Percentiles rank a stretch among this genome's conserved stretches.
Evolutionary conservation across 2,113 vertebrate species (phyloP).

Genomic region (Dolichallabes microphthalmus): DNA sequence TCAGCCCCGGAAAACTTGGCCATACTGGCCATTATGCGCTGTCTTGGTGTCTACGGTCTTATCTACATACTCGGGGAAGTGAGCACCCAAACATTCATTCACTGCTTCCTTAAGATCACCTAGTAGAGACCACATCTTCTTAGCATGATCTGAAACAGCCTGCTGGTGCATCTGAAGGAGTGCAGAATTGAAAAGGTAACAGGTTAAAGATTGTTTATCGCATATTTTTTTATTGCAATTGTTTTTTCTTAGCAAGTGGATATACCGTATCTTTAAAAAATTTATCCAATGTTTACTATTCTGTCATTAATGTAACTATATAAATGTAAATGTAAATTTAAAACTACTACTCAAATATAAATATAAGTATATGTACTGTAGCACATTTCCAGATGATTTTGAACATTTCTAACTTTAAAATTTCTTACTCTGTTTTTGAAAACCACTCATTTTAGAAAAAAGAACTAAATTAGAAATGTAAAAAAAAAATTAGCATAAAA

Average conservation of each 20-base stretch:
- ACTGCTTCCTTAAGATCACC: constrained; percentile 74
- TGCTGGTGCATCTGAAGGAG: constrained; percentile 80
- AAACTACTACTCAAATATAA: not conserved
- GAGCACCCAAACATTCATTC: constrained; percentile 68
- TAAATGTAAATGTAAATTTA: too few species aligned
- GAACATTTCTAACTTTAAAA: not conserved
- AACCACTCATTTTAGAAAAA: too few species aligned
- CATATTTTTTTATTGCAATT: too few species aligned
- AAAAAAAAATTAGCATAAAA: too few species aligned
- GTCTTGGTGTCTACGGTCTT: constrained; percentile 53
- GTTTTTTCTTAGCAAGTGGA: not conserved
- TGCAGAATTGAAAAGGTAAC: constrained; percentile 29
- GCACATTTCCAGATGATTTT: not conserved
- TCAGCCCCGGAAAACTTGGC: constrained; percentile 72
- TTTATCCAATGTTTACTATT: too few species aligned
- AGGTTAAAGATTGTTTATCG: not conserved
- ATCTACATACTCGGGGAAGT: constrained; percentile 70
- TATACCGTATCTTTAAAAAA: too few species aligned
- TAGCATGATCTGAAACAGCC: constrained; percentile 71
- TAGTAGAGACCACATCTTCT: constrained; percentile 73
- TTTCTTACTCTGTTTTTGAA: not conserved
- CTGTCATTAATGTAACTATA: too few species aligned
- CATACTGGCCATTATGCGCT: constrained; percentile 58
- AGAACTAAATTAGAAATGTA: too few species aligned
- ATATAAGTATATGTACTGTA: not conserved